A percentile compares a stretch with the other conserved stretches of the same genome.
Conservation (phyloP, 2,113 vertebrate species). For the Forbesichthys agassizii region DNA sequence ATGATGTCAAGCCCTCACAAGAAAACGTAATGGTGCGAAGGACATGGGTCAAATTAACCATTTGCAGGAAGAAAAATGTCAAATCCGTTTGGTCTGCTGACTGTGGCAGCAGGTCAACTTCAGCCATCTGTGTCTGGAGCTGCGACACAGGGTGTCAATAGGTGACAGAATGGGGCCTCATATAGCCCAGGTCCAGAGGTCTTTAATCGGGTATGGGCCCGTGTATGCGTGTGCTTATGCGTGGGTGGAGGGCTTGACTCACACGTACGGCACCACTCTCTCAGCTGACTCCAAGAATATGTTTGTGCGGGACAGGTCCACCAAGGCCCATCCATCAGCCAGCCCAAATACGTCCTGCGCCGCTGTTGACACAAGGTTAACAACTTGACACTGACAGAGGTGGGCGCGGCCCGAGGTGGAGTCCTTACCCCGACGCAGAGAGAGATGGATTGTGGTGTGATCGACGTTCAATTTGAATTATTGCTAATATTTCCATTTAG, state of each 20-base stretch:
- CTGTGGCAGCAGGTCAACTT: conserved; percentile 61
- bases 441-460: conserved; percentile 68
- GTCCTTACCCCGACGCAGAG: conserved; percentile 41
- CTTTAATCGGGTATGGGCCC: conserved; percentile 23
- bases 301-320: conserved; percentile 77
- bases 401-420: conserved; percentile 62
- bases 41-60: conserved; percentile 64
- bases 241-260: conserved; percentile 47
- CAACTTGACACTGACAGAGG: conserved; percentile 82
- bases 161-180: conserved; percentile 31
- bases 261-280: conserved; percentile 54
- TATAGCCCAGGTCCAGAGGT: conserved; percentile 14
- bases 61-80: conserved; percentile 42
- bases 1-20: conserved; percentile 51
- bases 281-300: conserved; percentile 78
- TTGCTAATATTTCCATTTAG: conserved; percentile 71
- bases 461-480: conserved; percentile 74
- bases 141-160: conserved; percentile 51
- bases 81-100: conserved; percentile 26
- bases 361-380: conserved; percentile 82
- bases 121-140: conserved; percentile 56
- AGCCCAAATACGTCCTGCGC: conserved; percentile 72
- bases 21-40: conserved; percentile 45
- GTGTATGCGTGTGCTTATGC: conserved; percentile 10
- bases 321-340: conserved; percentile 81